A percentile compares a stretch with the other conserved stretches of the same genome.
Evolutionary conservation across 2,113 vertebrate species (phyloP).

Genomic region (Cepphus grylle): DNA sequence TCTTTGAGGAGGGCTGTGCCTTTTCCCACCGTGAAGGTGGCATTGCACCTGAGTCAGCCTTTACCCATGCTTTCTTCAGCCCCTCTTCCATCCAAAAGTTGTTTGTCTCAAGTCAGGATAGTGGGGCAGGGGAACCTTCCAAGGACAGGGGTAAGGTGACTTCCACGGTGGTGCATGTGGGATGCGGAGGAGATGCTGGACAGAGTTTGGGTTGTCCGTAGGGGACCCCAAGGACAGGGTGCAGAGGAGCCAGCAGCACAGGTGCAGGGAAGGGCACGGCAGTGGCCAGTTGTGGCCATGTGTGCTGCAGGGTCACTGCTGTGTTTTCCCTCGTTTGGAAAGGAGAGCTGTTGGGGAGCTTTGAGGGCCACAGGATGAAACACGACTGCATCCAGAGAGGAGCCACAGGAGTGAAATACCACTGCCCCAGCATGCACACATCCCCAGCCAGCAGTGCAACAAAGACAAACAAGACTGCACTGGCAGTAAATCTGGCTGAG

Average conservation of each 20-base stretch:
- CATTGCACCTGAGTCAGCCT: background rate
- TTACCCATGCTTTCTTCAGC: background rate
- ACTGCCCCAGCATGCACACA: background rate
- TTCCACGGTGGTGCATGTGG: background rate
- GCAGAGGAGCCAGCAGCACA: fast-evolving
- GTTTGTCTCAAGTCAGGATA: background rate
- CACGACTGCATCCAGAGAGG: background rate
- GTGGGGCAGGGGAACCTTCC: background rate
- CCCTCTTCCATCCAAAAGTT: background rate
- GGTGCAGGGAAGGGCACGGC: background rate
- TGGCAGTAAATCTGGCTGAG: background rate
- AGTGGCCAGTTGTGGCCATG: background rate
- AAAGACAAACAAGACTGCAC: fast-evolving
- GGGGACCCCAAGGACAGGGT: too few relatives aligned
- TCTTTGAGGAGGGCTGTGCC: background rate
- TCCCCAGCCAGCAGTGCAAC: background rate
- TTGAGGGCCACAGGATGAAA: background rate
- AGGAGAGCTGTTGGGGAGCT: background rate
- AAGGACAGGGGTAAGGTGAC: background rate
- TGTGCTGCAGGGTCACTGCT: fast-evolving
- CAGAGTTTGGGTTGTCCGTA: background rate
- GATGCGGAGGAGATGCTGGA: background rate
- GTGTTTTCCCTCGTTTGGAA: background rate
- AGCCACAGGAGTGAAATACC: background rate
- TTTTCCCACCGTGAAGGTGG: background rate